Conservation (phyloP, 2,888 invertebrate genomes). For the Ectropis crepuscularia region DNA sequence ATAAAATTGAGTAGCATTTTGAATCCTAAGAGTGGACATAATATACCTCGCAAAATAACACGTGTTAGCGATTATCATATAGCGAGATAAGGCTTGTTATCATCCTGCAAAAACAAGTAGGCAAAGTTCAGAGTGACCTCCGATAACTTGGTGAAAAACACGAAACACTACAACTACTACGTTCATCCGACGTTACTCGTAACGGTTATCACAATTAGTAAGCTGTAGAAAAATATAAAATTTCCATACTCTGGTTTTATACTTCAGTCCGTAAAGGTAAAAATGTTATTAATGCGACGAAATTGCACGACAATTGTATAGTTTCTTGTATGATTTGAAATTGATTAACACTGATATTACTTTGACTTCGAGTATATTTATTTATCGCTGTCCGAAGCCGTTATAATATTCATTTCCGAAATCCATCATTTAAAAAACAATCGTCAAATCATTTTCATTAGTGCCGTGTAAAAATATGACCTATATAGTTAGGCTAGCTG, state of each 20-base stretch:
- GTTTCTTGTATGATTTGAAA: too few species aligned
- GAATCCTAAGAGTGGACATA: slow-evolving; percentile 21
- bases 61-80: slow-evolving; percentile 24
- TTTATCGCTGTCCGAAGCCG: too few species aligned
- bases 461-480: too few species aligned
- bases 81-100: slow-evolving; percentile 36
- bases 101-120: slow-evolving; percentile 30
- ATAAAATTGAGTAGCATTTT: slow-evolving; percentile 50
- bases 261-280: too few species aligned
- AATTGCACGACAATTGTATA: too few species aligned
- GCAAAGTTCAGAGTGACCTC: slow-evolving; percentile 31
- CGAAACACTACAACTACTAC: slow-evolving; percentile 37
- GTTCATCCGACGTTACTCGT: slow-evolving; percentile 37
- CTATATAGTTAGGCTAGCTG: too few species aligned
- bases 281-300: too few species aligned
- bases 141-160: slow-evolving; percentile 34
- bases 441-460: too few species aligned
- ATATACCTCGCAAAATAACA: slow-evolving; percentile 5
- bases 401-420: too few species aligned
- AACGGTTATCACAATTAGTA: slow-evolving; percentile 39
- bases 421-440: too few species aligned
- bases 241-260: slow-evolving; percentile 11
- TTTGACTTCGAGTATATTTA: too few species aligned
- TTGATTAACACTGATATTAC: too few species aligned
- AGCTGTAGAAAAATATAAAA: slow-evolving; percentile 46